Base-by-base conservation (phyloP, 2,113 vertebrate species). In the Thunnus thynnus region DNA sequence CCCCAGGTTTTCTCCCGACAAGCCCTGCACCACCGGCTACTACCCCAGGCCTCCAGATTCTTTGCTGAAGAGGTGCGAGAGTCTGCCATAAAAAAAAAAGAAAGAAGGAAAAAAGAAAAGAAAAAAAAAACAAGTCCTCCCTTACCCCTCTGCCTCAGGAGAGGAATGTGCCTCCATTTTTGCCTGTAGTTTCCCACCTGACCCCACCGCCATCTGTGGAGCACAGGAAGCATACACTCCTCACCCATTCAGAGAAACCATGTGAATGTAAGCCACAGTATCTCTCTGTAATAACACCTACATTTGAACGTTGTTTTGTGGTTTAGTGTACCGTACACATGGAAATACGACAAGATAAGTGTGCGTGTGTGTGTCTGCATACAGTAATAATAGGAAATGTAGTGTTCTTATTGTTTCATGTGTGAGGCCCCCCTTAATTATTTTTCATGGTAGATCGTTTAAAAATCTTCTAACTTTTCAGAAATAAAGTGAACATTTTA, bases 21-120 rank as follows among this genome's bases (percentile, higher is more conserved):
- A 72, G 92, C 96, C 96, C 77, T 94, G 95, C 90, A 97, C 94
- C 56, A 94, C 90, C 1, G 98, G 97, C 67, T 99, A 97, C 93
- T 99, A 97, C 90, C 98, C 98, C 74, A 92, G 94, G n/a, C 97
- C 97, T 86, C 97, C 97, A 3, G 84, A 94, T 86, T 95, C 89
- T 13, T 93, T 98, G 88, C 88, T 96, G 91, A 95, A 94, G 93
- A 94, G 76, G 80, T 94, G 86, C 57, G 93, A 96, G 83, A 81
- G 72, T 83, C 65, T 84, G 83, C 86, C 84, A 0, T 93, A 88
- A 93, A 79, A 73, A 75, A 36, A 32, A 1, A 6, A 47, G 27
- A 30, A 36, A 60, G n/a, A 5, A 16, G 32, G 10, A 13, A 22
- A 57, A 46, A 60, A 62, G 44, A 62, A 51, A 25, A n/a, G 18